Percentiles rank a stretch among this genome's conserved stretches.
phyloP scores from a whole-genome alignment of 2,888 invertebrate species.

The Teleiodes luculella region DNA sequence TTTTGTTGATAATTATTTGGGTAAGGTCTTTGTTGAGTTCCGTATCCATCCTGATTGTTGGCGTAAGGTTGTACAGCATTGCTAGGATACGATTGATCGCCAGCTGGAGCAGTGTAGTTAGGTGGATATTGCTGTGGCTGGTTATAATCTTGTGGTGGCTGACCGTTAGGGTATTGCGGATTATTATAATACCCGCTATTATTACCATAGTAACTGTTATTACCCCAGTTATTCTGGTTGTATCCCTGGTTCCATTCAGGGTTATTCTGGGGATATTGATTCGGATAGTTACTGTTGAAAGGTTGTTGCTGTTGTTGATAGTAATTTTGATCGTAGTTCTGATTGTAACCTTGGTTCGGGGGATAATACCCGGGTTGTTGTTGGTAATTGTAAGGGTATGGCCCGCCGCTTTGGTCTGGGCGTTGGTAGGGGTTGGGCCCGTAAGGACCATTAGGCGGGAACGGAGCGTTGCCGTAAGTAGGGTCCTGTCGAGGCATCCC shows the following conservation, averaged over 20 bases:
- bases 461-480: conserved; percentile 45
- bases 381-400: conserved; percentile 68
- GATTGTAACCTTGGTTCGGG: conserved; percentile 62
- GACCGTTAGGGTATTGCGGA: conserved; percentile 59
- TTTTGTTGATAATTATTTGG: conserved; percentile 35
- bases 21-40: conserved; percentile 53
- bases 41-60: conserved; percentile 53
- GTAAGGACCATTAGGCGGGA: conserved; percentile 57
- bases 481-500: conserved; percentile 41
- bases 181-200: conserved; percentile 62
- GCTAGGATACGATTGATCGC: conserved; percentile 47
- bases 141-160: conserved; percentile 53
- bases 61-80: conserved; percentile 54
- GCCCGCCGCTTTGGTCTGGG: conserved; percentile 51
- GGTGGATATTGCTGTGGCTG: conserved; percentile 55
- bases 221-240: conserved; percentile 69
- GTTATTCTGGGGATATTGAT: conserved; percentile 47
- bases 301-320: conserved; percentile 46
- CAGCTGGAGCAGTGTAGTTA: conserved; percentile 48
- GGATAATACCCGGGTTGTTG: conserved; percentile 65
- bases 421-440: conserved; percentile 44
- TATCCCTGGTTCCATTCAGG: conserved; percentile 48
- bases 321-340: conserved; percentile 63
- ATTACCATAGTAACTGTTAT: conserved; percentile 62
- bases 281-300: conserved; percentile 61